Percentiles rank a stretch among this genome's conserved stretches.
phyloP scores from a whole-genome alignment of 2,797 vertebrate genomes.

The Meriones psammophilus region DNA sequence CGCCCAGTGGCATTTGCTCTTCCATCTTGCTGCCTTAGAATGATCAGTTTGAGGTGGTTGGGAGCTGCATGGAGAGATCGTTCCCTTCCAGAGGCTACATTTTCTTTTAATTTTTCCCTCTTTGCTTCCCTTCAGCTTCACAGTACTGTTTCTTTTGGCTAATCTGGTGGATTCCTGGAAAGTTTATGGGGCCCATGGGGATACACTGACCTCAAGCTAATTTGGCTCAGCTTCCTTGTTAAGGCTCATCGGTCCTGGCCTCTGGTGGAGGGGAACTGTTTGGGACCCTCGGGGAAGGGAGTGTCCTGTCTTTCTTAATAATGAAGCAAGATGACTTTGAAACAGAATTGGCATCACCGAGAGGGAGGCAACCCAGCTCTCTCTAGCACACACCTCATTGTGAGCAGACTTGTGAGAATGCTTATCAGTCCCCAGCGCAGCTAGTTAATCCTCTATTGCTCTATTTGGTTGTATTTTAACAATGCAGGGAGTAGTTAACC shows the following conservation, averaged over 20 bases:
- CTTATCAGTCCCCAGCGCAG: neutral
- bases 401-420: slow-evolving; percentile 26
- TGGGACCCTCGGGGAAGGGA: slow-evolving; percentile 53
- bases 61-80: neutral
- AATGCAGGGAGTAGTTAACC: neutral
- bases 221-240: slow-evolving; percentile 55
- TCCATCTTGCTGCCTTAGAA: slow-evolving; percentile 21
- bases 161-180: slow-evolving; percentile 73
- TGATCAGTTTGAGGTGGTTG: slow-evolving; percentile 36
- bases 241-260: slow-evolving; percentile 52
- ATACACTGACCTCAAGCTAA: slow-evolving; percentile 51
- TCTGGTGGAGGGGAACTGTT: slow-evolving; percentile 53
- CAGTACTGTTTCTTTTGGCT: slow-evolving; percentile 76
- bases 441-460: neutral
- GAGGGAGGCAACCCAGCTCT: neutral
- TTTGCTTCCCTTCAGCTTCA: slow-evolving; percentile 40
- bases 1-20: slow-evolving; percentile 2
- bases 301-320: slow-evolving; percentile 69
- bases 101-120: slow-evolving; percentile 13
- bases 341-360: slow-evolving; percentile 36
- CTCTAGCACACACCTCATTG: neutral
- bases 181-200: slow-evolving; percentile 71
- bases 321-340: slow-evolving; percentile 47
- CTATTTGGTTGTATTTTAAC: slow-evolving; percentile 38
- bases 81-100: slow-evolving; percentile 16